Conservation (phyloP, 2,113 vertebrate genomes). For the Dipodomys stephensi region DNA sequence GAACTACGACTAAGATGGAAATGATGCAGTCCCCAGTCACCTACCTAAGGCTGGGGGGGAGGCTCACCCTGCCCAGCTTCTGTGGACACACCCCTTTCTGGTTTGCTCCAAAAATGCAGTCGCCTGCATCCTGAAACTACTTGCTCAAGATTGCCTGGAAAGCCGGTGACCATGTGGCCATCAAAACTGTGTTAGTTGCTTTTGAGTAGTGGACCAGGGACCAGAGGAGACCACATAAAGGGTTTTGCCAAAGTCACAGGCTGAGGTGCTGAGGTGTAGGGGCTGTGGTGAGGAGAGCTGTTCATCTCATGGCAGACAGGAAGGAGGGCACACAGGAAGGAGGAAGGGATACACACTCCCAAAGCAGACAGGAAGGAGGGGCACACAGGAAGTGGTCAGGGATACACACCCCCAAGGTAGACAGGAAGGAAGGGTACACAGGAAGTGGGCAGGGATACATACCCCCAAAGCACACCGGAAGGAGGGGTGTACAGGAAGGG, state of each 20-base stretch:
- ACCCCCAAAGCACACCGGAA: not conserved
- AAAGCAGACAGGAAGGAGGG: not conserved
- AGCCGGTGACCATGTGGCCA: slow-evolving; percentile 92
- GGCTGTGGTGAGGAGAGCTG: too few relatives aligned
- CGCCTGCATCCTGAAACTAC: slow-evolving; percentile 90
- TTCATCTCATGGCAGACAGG: not conserved
- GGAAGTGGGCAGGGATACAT: too few relatives aligned
- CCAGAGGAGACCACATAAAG: too few relatives aligned
- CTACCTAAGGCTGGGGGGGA: not conserved
- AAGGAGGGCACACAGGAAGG: not conserved
- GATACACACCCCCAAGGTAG: not conserved
- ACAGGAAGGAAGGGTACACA: not conserved
- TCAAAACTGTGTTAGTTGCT: too few relatives aligned
- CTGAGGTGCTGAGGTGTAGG: too few relatives aligned
- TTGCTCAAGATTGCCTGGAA: slow-evolving; percentile 86
- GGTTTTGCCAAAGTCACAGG: too few relatives aligned
- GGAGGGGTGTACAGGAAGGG: too few relatives aligned
- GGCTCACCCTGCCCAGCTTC: slow-evolving; percentile 87
- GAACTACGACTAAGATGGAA: slow-evolving; percentile 38
- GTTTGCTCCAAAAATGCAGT: slow-evolving; percentile 90
- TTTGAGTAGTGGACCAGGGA: not conserved
- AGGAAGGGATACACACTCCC: not conserved
- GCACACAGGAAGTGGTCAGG: not conserved
- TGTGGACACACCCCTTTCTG: slow-evolving; percentile 88
- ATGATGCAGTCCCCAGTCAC: slow-evolving; percentile 63